phyloP scores from a whole-genome alignment of 1,140 invertebrate species.

The Pseudomyrmex sp. region DNA sequence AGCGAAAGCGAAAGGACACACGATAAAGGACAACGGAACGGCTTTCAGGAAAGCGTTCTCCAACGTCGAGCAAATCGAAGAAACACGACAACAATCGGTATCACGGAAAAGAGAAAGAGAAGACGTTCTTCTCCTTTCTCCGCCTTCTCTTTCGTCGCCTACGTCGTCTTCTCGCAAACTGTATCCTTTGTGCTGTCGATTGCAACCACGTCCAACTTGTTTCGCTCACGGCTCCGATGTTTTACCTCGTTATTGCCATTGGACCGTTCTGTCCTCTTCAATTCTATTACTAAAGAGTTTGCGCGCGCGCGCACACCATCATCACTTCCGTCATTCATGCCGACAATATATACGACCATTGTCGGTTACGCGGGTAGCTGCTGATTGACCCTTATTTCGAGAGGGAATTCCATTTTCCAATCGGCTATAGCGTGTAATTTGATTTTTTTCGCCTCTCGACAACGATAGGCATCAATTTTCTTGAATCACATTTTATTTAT shows the following conservation, averaged over 20 bases:
- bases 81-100: constrained; percentile 36
- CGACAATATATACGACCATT: not conserved
- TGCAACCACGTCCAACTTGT: constrained; percentile 37
- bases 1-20: constrained; percentile 29
- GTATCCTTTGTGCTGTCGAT: constrained; percentile 37
- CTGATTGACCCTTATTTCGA: not conserved
- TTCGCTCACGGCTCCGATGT: constrained; percentile 15
- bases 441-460: not conserved
- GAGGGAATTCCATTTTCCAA: not conserved
- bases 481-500: constrained; percentile 2
- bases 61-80: constrained; percentile 15
- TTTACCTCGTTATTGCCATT: constrained; percentile 32
- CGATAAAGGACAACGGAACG: constrained; percentile 41
- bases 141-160: constrained; percentile 4
- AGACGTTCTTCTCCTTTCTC: not conserved
- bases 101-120: constrained; percentile 14
- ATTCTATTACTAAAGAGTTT: constrained; percentile 33
- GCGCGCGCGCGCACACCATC: not conserved
- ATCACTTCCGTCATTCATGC: not conserved
- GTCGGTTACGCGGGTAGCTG: not conserved
- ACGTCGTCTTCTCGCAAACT: not conserved
- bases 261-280: constrained; percentile 4
- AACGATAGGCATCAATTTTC: not conserved
- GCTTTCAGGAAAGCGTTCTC: constrained; percentile 13
- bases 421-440: not conserved